These are phyloP conservation scores for Hippopotamus amphibius DNA, from an alignment of 2,113 vertebrate genomes.

Conservation along the genomic window DNA sequence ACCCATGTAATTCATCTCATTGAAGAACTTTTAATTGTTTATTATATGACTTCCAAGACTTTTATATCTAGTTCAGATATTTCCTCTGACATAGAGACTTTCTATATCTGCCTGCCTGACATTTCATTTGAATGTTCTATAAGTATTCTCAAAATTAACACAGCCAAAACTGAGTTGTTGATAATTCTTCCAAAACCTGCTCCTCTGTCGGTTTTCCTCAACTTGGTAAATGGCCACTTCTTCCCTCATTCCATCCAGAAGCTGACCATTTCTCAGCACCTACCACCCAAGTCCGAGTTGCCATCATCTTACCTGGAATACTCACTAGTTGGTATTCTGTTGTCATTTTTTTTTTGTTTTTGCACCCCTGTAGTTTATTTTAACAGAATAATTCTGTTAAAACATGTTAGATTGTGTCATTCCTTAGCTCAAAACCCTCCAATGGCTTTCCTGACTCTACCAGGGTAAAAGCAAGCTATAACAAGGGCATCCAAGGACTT, in stretches of 20 bases:
- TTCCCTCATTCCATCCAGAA: neutral
- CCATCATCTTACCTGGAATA: neutral
- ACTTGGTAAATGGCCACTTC: neutral
- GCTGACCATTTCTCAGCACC: neutral
- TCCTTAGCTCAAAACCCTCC: neutral
- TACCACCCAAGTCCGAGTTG: neutral
- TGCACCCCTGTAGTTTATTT: neutral
- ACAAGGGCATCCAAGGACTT: neutral
- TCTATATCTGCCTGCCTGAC: neutral
- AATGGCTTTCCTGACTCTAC: neutral
- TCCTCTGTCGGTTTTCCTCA: neutral
- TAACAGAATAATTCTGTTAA: neutral
- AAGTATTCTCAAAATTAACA: conserved; percentile 47
- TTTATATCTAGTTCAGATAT: neutral
- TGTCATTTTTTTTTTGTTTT: neutral
- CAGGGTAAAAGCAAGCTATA: neutral
- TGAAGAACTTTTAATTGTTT: conserved; percentile 36
- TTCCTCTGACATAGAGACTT: conserved; percentile 4
- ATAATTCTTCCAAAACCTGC: neutral
- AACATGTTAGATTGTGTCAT: neutral
- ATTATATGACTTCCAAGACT: neutral
- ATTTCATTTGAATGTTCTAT: neutral
- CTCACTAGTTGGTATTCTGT: neutral
- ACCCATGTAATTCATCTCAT: neutral
- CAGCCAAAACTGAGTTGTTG: neutral